Evolutionary conservation across 92 coral and sea anemone species (phyloP).

Genomic region (Actinostola sp.): DNA sequence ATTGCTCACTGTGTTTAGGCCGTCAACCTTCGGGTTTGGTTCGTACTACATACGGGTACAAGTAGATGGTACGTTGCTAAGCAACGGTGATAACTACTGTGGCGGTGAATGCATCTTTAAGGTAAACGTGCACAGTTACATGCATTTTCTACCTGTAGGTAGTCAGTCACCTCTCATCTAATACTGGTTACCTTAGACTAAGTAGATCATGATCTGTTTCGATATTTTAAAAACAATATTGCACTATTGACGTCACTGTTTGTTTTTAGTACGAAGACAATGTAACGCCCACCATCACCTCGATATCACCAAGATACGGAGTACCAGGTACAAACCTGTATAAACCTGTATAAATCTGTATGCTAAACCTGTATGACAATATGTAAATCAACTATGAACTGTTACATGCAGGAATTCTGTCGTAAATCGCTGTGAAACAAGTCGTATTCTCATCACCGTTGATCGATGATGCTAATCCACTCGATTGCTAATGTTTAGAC

Average conservation of each 20-base stretch:
- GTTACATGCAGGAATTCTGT: no score
- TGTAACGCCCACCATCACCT: slow-evolving; percentile 64
- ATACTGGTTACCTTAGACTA: background rate
- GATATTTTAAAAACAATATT: no score
- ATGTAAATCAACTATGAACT: no score
- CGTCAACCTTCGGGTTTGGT: slow-evolving; percentile 63
- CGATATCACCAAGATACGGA: slow-evolving; percentile 63
- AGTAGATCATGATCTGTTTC: background rate
- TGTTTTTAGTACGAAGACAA: slow-evolving; percentile 51
- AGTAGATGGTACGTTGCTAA: slow-evolving; percentile 73
- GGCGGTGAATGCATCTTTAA: slow-evolving; percentile 55
- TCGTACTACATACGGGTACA: slow-evolving; percentile 57
- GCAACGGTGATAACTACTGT: slow-evolving; percentile 61
- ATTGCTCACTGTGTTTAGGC: slow-evolving; percentile 19
- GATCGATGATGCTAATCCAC: background rate
- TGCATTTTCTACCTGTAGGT: no score
- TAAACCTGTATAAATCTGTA: no score
- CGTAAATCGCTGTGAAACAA: background rate
- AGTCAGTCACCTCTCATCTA: background rate
- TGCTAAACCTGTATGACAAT: no score
- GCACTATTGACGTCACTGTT: background rate
- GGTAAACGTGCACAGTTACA: slow-evolving; percentile 56
- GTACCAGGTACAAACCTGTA: slow-evolving; percentile 68
- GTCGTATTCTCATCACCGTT: background rate
- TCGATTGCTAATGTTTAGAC: slow-evolving; percentile 6